Percentiles rank a stretch among this genome's conserved stretches.
Conservation (phyloP, 2,113 vertebrate species). For the Brevimyrus niger region DNA sequence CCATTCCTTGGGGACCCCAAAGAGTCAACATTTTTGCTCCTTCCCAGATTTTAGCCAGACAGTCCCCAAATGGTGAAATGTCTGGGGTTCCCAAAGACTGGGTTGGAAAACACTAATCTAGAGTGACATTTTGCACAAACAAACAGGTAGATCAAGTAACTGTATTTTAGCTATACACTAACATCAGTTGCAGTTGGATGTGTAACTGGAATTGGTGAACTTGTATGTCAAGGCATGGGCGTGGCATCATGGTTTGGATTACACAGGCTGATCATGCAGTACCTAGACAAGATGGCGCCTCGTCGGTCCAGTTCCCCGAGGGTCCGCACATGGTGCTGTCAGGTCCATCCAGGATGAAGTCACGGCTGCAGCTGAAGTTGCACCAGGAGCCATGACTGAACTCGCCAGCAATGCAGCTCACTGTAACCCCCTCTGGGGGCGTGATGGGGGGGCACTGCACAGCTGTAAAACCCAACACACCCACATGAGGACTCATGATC, state of each 20-base stretch:
- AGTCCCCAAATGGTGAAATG: background rate
- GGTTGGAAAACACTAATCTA: background rate
- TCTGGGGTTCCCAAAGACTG: background rate
- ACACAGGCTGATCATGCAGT: background rate
- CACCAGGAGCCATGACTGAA: background rate
- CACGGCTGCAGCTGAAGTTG: background rate
- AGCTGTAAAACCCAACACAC: background rate
- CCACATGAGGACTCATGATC: background rate
- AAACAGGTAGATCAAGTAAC: background rate
- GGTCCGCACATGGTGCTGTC: conserved; percentile 39
- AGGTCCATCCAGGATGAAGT: conserved; percentile 27
- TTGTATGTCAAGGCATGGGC: too few relatives aligned
- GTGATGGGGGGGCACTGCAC: conserved; percentile 22
- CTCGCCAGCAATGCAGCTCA: background rate
- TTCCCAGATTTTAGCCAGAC: background rate
- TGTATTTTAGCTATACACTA: background rate
- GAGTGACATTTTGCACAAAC: background rate
- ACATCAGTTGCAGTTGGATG: background rate
- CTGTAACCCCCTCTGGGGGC: background rate
- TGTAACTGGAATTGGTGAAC: background rate
- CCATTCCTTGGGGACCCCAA: background rate
- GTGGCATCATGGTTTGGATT: background rate
- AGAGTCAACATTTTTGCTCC: background rate
- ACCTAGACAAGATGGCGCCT: background rate
- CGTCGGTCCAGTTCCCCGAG: background rate